A percentile compares a stretch with the other conserved stretches of the same genome.
Evolutionary conservation across 2,797 vertebrate genomes (phyloP).

Genomic region (Coranthus polyacanthus): DNA sequence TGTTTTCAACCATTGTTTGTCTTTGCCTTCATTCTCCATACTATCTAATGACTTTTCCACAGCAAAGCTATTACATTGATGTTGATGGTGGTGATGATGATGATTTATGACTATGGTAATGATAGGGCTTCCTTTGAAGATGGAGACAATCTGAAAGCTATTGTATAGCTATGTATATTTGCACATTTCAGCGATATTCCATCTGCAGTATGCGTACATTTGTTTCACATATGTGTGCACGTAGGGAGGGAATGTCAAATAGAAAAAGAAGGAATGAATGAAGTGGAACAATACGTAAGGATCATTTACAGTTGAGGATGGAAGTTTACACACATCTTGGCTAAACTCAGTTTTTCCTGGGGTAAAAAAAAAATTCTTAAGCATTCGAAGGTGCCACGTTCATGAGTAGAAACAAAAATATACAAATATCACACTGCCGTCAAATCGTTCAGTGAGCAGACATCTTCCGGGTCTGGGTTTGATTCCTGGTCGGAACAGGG

Average conservation of each 20-base stretch:
- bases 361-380: too few relatives aligned
- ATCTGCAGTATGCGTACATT: constrained; percentile 1
- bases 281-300: constrained; percentile 33
- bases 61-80: constrained; percentile 36
- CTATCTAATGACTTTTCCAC: constrained; percentile 57
- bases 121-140: constrained; percentile 26
- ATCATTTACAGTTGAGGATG: constrained; percentile 13
- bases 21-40: constrained; percentile 23
- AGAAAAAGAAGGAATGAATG: constrained; percentile 31
- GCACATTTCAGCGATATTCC: background rate
- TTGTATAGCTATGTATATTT: background rate
- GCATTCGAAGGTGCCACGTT: too few relatives aligned
- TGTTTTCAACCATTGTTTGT: constrained; percentile 53
- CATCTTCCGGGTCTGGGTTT: too few relatives aligned
- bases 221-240: background rate
- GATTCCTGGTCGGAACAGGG: too few relatives aligned
- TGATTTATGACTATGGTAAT: constrained; percentile 35
- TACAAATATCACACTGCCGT: too few relatives aligned
- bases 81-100: constrained; percentile 47
- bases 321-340: too few relatives aligned
- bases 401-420: too few relatives aligned
- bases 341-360: too few relatives aligned
- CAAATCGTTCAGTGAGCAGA: too few relatives aligned
- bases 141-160: constrained; percentile 2
- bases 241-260: constrained; percentile 7